Conservation (phyloP, 2,888 invertebrate species). For the Leucophenga maculata region DNA sequence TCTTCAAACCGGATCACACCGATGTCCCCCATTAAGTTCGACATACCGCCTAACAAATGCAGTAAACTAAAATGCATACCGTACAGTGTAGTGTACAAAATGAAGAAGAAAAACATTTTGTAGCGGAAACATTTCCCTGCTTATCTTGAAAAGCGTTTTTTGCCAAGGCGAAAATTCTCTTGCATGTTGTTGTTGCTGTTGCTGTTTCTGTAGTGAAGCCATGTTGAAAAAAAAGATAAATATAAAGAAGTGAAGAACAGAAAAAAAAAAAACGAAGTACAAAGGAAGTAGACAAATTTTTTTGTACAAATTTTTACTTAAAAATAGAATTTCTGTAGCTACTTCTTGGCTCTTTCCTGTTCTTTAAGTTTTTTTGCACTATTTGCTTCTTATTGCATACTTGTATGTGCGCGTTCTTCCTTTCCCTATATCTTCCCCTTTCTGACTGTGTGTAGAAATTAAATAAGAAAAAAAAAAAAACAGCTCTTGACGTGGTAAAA, state of each 20-base stretch:
- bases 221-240: neutral
- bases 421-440: neutral
- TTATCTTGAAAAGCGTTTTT: conserved; percentile 50
- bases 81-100: conserved; percentile 3
- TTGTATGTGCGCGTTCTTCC: conserved; percentile 27
- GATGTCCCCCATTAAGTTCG: neutral
- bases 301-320: neutral
- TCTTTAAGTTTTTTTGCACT: neutral
- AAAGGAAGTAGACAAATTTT: neutral
- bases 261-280: neutral
- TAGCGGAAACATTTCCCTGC: conserved; percentile 54
- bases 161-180: neutral
- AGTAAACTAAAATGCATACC: neutral
- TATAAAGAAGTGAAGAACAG: neutral
- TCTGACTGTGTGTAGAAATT: neutral
- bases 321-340: conserved; percentile 14
- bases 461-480: too few species aligned
- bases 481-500: too few species aligned
- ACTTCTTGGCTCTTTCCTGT: neutral
- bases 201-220: neutral
- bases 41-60: neutral
- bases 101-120: conserved; percentile 36
- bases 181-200: too few species aligned
- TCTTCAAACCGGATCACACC: too few species aligned
- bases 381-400: neutral